Evolutionary conservation across 2,113 vertebrate species (phyloP).

Genomic region (Neolamprologus sp.): DNA sequence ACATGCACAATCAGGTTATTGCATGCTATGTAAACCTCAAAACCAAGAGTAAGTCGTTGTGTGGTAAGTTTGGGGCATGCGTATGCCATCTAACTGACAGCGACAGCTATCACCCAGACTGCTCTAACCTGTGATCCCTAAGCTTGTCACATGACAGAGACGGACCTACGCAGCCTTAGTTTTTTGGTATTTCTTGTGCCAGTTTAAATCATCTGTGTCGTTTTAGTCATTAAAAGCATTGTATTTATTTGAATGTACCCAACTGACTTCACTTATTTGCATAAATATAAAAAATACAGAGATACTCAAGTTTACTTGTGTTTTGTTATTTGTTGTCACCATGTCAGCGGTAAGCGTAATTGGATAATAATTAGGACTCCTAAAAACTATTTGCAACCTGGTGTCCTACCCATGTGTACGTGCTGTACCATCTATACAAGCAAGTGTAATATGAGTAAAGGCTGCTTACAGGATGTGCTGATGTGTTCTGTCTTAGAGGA

Average conservation of each 20-base stretch:
- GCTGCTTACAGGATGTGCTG: conserved; percentile 38
- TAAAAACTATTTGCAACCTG: neutral
- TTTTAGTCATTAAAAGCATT: neutral
- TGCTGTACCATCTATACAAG: neutral
- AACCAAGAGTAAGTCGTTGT: conserved; percentile 76
- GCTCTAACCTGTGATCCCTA: conserved; percentile 75
- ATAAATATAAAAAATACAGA: neutral
- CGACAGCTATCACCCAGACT: conserved; percentile 76
- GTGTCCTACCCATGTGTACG: neutral
- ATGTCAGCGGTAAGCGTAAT: neutral
- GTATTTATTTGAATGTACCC: neutral
- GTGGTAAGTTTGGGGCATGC: conserved; percentile 79
- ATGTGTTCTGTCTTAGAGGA: conserved; percentile 21
- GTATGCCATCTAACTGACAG: conserved; percentile 83
- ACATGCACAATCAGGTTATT: conserved; percentile 53
- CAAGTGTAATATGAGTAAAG: conserved; percentile 28
- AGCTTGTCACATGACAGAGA: conserved; percentile 75
- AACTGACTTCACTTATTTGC: neutral
- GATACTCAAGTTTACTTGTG: neutral
- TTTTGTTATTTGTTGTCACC: neutral
- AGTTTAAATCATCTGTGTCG: neutral
- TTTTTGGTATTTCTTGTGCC: neutral
- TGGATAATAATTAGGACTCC: neutral
- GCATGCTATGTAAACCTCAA: conserved; percentile 71
- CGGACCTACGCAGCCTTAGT: conserved; percentile 56